Conservation (phyloP, 92 coral and sea anemone species). For the Phenganax stokvisi region DNA sequence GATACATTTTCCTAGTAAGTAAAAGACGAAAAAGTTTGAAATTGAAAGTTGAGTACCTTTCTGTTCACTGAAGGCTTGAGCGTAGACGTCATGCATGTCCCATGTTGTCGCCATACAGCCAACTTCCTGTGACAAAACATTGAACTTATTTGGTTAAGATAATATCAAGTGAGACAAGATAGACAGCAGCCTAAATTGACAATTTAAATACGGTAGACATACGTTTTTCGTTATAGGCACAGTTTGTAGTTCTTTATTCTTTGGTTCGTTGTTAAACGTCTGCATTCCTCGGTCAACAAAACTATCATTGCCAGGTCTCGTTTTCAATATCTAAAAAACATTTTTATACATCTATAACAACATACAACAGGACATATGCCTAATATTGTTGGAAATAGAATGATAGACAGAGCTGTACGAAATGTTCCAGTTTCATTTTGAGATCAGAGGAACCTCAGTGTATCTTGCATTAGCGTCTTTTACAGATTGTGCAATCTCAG, state of each 20-base stretch:
- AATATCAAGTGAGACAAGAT: neutral
- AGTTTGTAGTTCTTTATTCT: slow-evolving; percentile 85
- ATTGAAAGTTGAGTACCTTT: slow-evolving; percentile 49
- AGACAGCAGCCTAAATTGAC: neutral
- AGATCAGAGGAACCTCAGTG: slow-evolving; percentile 58
- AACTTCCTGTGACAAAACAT: slow-evolving; percentile 59
- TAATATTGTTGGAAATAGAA: too few relatives aligned
- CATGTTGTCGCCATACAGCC: slow-evolving; percentile 93
- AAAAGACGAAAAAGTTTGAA: too few relatives aligned
- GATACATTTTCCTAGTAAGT: too few relatives aligned
- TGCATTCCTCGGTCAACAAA: slow-evolving; percentile 98
- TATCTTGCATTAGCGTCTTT: slow-evolving; percentile 73
- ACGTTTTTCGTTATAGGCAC: slow-evolving; percentile 69
- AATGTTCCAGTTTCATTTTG: neutral
- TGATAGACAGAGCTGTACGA: too few relatives aligned
- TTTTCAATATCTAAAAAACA: slow-evolving; percentile 61
- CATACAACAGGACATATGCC: neutral
- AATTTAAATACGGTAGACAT: slow-evolving; percentile 27
- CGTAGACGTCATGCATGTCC: slow-evolving; percentile 92
- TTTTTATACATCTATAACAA: neutral
- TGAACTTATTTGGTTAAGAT: neutral
- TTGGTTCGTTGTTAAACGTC: slow-evolving; percentile 89
- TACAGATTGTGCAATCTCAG: slow-evolving; percentile 63
- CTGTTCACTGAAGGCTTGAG: slow-evolving; percentile 35
- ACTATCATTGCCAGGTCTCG: slow-evolving; percentile 88